Conservation (phyloP, 1,140 invertebrate genomes). For the Hormaphis cornu region DNA sequence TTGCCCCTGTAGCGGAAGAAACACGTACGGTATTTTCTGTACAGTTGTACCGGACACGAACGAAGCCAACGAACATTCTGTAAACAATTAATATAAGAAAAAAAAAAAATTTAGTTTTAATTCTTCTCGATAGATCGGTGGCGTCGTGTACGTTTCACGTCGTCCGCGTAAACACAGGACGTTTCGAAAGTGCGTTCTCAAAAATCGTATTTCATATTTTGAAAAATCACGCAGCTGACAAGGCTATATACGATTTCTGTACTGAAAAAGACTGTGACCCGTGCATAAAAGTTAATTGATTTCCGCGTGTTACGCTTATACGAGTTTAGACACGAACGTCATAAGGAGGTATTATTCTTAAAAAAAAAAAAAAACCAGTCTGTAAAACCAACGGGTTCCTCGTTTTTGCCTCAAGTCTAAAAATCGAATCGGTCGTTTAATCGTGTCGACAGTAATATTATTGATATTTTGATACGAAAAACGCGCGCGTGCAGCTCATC, state of each 20-base stretch:
- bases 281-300: not conserved
- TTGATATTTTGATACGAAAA: no score
- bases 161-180: not conserved
- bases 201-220: not conserved
- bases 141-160: not conserved
- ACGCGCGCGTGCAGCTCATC: no score
- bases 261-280: not conserved
- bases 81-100: conserved; percentile 42
- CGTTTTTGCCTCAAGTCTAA: no score
- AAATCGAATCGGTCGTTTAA: no score
- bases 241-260: not conserved
- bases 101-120: conserved; percentile 21
- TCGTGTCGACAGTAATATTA: no score
- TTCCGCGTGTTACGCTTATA: no score
- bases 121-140: not conserved
- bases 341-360: no score
- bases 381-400: no score
- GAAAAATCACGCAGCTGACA: no score
- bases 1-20: conserved; percentile 69
- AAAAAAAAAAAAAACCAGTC: no score
- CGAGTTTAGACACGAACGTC: no score
- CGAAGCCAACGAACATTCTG: conserved; percentile 71
- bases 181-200: not conserved
- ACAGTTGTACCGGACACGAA: conserved; percentile 64
- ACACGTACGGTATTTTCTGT: conserved; percentile 75